These are phyloP conservation scores for Telmatochromis sp. DNA, from an alignment of 2,113 vertebrate species.

Conservation along the genomic window DNA sequence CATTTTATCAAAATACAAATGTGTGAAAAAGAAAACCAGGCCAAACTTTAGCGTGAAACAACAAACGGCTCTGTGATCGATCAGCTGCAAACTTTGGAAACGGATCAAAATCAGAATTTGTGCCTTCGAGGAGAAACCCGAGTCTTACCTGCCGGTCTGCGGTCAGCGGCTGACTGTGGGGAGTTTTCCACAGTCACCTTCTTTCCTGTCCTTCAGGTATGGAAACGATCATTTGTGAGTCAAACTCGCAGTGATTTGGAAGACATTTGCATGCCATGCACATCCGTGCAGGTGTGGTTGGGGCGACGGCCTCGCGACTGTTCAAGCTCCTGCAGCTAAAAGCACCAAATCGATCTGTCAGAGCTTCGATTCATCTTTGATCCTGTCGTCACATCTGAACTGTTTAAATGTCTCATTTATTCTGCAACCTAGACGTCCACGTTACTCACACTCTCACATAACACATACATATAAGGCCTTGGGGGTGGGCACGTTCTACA, in stretches of 20 bases:
- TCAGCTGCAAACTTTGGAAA: background rate
- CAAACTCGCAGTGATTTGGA: constrained; percentile 37
- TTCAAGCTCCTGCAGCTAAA: background rate
- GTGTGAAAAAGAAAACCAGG: background rate
- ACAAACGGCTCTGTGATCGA: background rate
- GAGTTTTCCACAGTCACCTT: background rate
- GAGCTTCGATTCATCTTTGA: background rate
- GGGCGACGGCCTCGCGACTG: background rate
- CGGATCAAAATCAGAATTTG: rapidly evolving
- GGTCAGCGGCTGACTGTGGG: background rate
- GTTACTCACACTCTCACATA: rapidly evolving
- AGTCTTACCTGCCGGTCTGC: background rate
- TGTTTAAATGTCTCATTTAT: background rate
- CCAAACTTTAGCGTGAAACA: background rate
- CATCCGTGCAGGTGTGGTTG: background rate
- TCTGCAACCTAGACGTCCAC: rapidly evolving
- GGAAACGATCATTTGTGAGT: constrained; percentile 43
- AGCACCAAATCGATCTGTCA: background rate
- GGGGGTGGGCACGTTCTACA: rapidly evolving
- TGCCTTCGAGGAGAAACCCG: background rate
- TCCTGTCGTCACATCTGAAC: background rate
- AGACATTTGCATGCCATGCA: constrained; percentile 48
- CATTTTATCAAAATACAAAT: background rate
- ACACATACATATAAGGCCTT: too few species aligned
- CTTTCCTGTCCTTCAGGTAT: background rate